Conservation (phyloP, 1,140 invertebrate species). For the Oreohelix idahoensis region DNA sequence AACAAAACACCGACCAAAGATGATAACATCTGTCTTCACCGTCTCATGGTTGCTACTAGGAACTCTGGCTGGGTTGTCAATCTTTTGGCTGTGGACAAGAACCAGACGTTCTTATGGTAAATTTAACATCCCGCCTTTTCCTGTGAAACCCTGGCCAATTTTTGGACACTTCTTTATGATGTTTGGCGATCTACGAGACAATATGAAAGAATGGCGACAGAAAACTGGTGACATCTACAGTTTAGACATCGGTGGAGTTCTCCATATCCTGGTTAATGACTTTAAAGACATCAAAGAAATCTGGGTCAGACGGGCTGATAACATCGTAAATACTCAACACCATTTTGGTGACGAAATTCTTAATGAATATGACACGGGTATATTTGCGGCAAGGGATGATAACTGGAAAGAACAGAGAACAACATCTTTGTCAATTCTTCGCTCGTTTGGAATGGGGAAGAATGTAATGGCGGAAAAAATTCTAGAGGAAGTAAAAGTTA, state of each 20-base stretch:
- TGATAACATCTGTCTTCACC: too few species aligned
- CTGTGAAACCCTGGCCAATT: not conserved
- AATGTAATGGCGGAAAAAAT: slow-evolving; percentile 20
- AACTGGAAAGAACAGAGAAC: too few species aligned
- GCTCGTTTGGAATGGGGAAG: slow-evolving; percentile 11
- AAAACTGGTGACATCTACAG: slow-evolving; percentile 20
- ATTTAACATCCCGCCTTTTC: too few species aligned
- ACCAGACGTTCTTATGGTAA: not conserved
- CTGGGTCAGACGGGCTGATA: not conserved
- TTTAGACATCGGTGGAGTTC: not conserved
- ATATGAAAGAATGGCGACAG: not conserved
- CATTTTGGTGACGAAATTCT: not conserved
- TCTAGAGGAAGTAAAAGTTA: not conserved
- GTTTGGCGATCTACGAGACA: not conserved
- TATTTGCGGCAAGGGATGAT: not conserved
- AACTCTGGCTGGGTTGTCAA: not conserved
- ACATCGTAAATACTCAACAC: not conserved
- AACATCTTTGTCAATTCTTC: not conserved
- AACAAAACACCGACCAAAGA: too few species aligned
- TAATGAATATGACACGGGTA: not conserved
- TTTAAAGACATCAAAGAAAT: too few species aligned
- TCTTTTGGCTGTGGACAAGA: not conserved
- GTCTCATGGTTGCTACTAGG: not conserved
- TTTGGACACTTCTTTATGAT: not conserved
- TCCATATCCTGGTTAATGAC: not conserved